phyloP scores from a whole-genome alignment of 2,888 invertebrate genomes.

The Halictus ligatus region DNA sequence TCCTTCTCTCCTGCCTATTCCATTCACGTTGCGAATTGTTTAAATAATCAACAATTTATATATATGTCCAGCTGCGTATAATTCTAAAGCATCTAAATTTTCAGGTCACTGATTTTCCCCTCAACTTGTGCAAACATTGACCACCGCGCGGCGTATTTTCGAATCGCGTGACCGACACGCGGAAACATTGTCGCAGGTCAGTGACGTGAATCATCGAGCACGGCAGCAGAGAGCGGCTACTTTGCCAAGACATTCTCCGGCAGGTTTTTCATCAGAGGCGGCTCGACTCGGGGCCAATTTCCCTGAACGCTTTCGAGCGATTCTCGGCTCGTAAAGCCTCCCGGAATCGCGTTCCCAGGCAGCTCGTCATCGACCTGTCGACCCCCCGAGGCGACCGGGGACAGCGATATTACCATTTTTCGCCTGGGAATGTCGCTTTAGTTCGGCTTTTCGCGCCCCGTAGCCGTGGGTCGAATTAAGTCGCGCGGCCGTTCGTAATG shows the following conservation, averaged over 20 bases:
- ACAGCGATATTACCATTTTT: slow-evolving; percentile 10
- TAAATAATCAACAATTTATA: no score
- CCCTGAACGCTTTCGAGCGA: not conserved
- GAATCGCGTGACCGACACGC: slow-evolving; percentile 64
- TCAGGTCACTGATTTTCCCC: not conserved
- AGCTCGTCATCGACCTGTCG: not conserved
- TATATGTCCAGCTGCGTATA: no score
- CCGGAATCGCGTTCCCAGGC: not conserved
- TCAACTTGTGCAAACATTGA: not conserved
- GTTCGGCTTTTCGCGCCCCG: not conserved
- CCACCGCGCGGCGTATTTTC: slow-evolving; percentile 48
- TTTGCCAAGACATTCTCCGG: slow-evolving; percentile 60
- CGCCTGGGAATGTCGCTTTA: not conserved
- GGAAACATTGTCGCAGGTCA: slow-evolving; percentile 71
- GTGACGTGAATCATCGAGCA: slow-evolving; percentile 62
- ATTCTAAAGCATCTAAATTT: no score
- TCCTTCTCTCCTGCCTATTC: no score
- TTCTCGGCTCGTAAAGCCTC: not conserved
- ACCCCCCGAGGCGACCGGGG: not conserved
- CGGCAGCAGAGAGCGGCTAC: not conserved
- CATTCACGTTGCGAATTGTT: no score
- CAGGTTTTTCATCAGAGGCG: not conserved
- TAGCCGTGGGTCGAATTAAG: not conserved
- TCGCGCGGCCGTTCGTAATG: not conserved
- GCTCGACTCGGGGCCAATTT: not conserved